A percentile compares a stretch with the other conserved stretches of the same genome.
These are phyloP conservation scores for Acromyrmex echinatior DNA, from an alignment of 1,140 invertebrate genomes.

Conservation along the genomic window DNA sequence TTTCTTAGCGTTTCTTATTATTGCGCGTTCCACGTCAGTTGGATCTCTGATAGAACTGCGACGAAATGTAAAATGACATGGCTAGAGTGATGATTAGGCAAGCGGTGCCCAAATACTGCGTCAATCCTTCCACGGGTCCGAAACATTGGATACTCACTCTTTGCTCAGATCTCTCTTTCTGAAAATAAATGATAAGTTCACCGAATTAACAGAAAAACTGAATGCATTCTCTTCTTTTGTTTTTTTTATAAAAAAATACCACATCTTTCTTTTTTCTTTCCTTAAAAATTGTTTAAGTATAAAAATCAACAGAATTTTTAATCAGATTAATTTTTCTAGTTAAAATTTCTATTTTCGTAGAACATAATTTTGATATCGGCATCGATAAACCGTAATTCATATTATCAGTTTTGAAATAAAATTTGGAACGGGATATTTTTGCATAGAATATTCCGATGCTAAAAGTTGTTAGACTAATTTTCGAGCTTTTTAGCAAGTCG, in stretches of 20 bases:
- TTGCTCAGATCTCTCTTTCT: slow-evolving; percentile 85
- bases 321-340: background rate
- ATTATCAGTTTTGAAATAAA: background rate
- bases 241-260: slow-evolving; percentile 64
- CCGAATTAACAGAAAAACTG: slow-evolving; percentile 76
- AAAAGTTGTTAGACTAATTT: background rate
- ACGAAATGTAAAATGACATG: slow-evolving; percentile 76
- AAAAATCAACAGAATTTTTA: background rate
- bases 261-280: slow-evolving; percentile 16
- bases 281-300: background rate
- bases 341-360: background rate
- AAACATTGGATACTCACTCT: slow-evolving; percentile 85
- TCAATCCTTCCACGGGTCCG: slow-evolving; percentile 76
- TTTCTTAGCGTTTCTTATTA: slow-evolving; percentile 15
- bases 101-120: slow-evolving; percentile 82
- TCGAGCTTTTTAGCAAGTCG: background rate
- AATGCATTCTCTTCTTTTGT: slow-evolving; percentile 22
- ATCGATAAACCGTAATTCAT: background rate
- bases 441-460: background rate
- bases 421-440: background rate
- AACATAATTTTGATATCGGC: background rate
- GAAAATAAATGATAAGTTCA: slow-evolving; percentile 83
- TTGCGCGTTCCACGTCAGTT: slow-evolving; percentile 27
- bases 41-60: slow-evolving; percentile 58
- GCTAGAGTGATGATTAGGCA: slow-evolving; percentile 79